Conservation (phyloP, 2,888 invertebrate genomes). For the Melieria crassipennis region DNA sequence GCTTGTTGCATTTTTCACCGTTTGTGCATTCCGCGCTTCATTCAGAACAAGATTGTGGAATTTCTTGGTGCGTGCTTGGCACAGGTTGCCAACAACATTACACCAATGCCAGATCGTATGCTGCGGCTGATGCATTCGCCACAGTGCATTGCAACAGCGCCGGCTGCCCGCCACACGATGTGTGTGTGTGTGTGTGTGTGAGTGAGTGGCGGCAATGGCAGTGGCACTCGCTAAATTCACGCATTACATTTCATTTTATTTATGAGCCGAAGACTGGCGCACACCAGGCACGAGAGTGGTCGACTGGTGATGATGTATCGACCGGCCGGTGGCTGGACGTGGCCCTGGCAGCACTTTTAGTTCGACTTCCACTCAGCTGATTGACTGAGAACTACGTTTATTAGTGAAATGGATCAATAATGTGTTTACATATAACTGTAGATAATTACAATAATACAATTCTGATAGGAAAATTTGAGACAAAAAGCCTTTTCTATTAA, state of each 20-base stretch:
- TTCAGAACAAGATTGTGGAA: slow-evolving; percentile 59
- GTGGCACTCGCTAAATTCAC: slow-evolving; percentile 42
- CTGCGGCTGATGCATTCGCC: slow-evolving; percentile 8
- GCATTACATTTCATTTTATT: slow-evolving; percentile 39
- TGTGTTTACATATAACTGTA: too few relatives aligned
- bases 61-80: slow-evolving; percentile 64
- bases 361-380: too few relatives aligned
- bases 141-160: slow-evolving; percentile 32
- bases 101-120: background rate
- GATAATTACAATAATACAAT: too few relatives aligned
- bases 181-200: slow-evolving; percentile 12
- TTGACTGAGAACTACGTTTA: too few relatives aligned
- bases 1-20: slow-evolving; percentile 41
- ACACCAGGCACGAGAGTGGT: background rate
- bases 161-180: slow-evolving; percentile 23
- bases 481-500: too few relatives aligned
- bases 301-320: background rate
- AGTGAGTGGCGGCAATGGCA: slow-evolving; percentile 33
- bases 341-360: too few relatives aligned
- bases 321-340: too few relatives aligned
- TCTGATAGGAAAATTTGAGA: too few relatives aligned
- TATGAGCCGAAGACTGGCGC: slow-evolving; percentile 23
- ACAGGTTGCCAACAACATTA: slow-evolving; percentile 51
- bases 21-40: slow-evolving; percentile 39
- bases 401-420: too few relatives aligned